Evolutionary conservation across 2,888 invertebrate genomes (phyloP).

Genomic region (Meteorus colon): DNA sequence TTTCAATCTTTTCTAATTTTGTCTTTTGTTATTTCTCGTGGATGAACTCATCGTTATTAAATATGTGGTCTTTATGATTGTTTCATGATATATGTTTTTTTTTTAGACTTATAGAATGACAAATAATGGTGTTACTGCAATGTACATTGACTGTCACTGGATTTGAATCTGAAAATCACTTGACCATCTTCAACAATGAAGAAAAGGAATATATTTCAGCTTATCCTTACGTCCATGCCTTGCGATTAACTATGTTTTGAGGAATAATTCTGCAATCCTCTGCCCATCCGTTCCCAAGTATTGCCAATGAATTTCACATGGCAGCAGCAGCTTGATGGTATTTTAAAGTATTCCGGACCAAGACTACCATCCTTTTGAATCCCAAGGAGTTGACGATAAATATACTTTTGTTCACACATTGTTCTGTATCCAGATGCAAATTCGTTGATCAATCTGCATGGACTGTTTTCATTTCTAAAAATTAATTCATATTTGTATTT

Average conservation of each 20-base stretch:
- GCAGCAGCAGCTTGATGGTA: conserved; percentile 87
- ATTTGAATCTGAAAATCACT: no score
- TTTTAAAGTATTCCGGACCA: conserved; percentile 75
- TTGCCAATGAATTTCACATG: conserved; percentile 66
- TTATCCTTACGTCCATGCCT: background rate
- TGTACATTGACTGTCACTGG: no score
- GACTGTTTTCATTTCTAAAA: conserved; percentile 62
- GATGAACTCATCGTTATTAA: no score
- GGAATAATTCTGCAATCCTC: background rate
- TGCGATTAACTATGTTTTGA: background rate
- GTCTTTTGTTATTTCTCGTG: no score
- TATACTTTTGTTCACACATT: conserved; percentile 77
- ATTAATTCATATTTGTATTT: background rate
- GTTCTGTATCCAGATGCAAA: conserved; percentile 73
- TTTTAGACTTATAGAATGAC: no score
- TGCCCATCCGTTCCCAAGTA: conserved; percentile 52
- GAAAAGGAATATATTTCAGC: background rate
- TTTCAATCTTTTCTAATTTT: no score
- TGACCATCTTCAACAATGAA: no score
- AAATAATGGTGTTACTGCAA: no score
- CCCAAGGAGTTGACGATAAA: conserved; percentile 76
- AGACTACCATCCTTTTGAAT: conserved; percentile 73
- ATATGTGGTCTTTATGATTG: no score
- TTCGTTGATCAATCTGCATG: conserved; percentile 68
- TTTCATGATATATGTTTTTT: no score